Base-by-base conservation (phyloP, 2,113 vertebrate genomes). In the Diphyllodes magnificus region DNA sequence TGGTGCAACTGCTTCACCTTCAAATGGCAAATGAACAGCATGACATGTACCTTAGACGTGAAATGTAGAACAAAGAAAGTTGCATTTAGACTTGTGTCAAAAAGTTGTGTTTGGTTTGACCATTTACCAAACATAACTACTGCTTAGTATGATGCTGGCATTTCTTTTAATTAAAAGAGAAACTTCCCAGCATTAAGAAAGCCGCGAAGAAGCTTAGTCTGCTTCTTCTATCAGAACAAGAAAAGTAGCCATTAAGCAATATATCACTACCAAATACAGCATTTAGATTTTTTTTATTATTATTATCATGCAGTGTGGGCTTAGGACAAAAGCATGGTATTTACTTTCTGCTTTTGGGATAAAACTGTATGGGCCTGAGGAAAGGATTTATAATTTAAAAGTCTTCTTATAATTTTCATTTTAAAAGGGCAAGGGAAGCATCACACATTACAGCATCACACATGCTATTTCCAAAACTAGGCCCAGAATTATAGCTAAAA, bases 371-470 rank as follows among this genome's bases (percentile, higher is more conserved):
- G 4, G 68, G 11, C 39, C 45, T 44, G 54, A 96, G 54, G 68
- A 75, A 86, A 88, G 21, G 40, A 86, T 47, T 66, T 64, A n/a
- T 23, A n/a, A 57, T 57, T n/a, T 35, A 23, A 35, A 57, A 23
- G 8, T 44, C 14, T 15, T 91, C 39, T 86, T 89, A 42, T 7
- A 54, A 47, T 66, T 85, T 89, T 77, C 33, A 72, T 93, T 91
- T 95, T 93, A 84, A 92, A 95, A 96, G 88, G 84, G 63, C 85
- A 91, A 96, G 40, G 72, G 64, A 87, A 96, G 56, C 37, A 37
- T 37, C 37, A 37, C 37, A 37, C 37, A 37, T 88, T 92, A 88
- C 65, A 95, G 60, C 53, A 90, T 83, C 92, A 95, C 54, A 88
- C 10, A 10, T 60, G 59, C n/a, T 60, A 44, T 89, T 96, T 97